Base-by-base conservation (phyloP, 2,888 invertebrate genomes). In the Apamea monoglypha region DNA sequence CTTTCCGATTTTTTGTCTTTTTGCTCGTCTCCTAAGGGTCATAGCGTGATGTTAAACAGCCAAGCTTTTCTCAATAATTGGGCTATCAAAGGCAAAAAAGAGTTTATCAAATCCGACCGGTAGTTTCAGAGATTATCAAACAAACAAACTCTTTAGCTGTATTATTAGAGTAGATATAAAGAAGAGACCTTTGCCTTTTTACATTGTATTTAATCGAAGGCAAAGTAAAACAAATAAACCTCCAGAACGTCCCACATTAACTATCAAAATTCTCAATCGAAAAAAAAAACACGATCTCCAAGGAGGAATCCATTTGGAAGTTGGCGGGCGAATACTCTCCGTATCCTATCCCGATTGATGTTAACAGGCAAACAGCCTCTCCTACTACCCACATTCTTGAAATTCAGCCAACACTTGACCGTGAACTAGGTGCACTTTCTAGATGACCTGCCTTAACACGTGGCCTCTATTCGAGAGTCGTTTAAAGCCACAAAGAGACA, bases 341-440 rank as follows among this genome's bases (percentile, higher is more conserved):
- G 14, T 14, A 47, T 56, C 2, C 16, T 29, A 36, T 32, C 8
- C 25, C 18, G 2, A 18, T 47, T 18, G 25, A 50, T 6, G 5
- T 73, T 61, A 40, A 10, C n/a, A 36, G n/a, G 53, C 18, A 12
- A 56, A 29, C 25, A 61, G 29, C 10, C 12, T 21, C 18, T n/a
- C 7, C 5, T n/a, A 53, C 29, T n/a, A 25, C 8, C n/a, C 16
- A 59, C 69, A 81, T 85, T 82, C 64, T 85, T 85, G 74, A 85
- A 82, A 85, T 82, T 74, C 68, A 85, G 74, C 82, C 74, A 82
- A 81, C 59, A 61, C 12, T 29, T 16, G 82, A 64, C 83, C 78
- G 32, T 86, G 83, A 83, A 77, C 74, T 83, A 50, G 56, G 61
- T 59, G 25, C 29, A 78, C 84, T 88, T 81, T 87, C 81, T 75